phyloP scores from a whole-genome alignment of 2,888 invertebrate species.

The Torymus tubicola region DNA sequence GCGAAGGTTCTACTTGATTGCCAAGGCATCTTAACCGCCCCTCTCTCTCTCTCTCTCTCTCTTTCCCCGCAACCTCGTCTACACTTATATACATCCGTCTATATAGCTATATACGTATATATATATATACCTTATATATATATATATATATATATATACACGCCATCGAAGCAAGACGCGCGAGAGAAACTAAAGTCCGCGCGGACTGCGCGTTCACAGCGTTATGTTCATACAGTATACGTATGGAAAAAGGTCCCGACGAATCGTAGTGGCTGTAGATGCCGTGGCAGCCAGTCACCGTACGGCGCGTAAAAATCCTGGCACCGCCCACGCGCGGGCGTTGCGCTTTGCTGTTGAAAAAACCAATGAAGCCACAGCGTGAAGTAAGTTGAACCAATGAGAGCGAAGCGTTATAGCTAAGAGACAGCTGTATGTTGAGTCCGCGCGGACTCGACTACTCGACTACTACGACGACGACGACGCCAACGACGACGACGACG shows the following conservation, averaged over 20 bases:
- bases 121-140: too few relatives aligned
- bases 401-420: neutral
- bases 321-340: slow-evolving; percentile 69
- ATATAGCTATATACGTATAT: too few relatives aligned
- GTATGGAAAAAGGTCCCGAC: too few relatives aligned
- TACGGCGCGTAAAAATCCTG: slow-evolving; percentile 64
- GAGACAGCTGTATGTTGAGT: slow-evolving; percentile 66
- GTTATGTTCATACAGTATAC: too few relatives aligned
- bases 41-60: slow-evolving; percentile 17
- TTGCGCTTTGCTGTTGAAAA: slow-evolving; percentile 68
- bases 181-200: slow-evolving; percentile 65
- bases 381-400: slow-evolving; percentile 53
- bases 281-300: slow-evolving; percentile 63
- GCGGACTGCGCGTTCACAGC: slow-evolving; percentile 63
- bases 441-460: slow-evolving; percentile 70
- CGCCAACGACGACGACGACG: neutral
- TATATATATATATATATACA: too few relatives aligned
- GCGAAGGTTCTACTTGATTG: slow-evolving; percentile 76
- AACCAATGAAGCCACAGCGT: slow-evolving; percentile 64
- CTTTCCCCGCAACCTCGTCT: slow-evolving; percentile 18
- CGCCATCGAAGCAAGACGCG: neutral
- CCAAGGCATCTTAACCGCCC: slow-evolving; percentile 75
- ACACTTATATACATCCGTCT: neutral
- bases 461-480: neutral
- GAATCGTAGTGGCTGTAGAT: neutral